Conservation (phyloP, 2,113 vertebrate species). For the Mohoua ochrocephala region DNA sequence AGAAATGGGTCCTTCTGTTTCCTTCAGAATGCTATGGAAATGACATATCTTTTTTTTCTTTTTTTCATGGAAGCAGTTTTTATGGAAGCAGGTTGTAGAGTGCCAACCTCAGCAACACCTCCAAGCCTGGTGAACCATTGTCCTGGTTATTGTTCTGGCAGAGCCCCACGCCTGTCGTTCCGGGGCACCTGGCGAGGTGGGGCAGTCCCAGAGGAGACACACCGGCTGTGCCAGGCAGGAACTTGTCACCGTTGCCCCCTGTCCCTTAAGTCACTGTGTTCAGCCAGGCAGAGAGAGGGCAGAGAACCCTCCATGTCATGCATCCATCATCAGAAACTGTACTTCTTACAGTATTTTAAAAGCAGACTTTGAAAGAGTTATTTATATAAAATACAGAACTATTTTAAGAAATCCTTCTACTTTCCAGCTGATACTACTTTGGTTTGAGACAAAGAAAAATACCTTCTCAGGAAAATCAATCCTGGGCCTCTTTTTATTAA, state of each 20-base stretch:
- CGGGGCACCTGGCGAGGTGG: not conserved
- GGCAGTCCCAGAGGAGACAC: not conserved
- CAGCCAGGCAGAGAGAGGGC: not conserved
- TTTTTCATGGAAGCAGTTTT: not conserved
- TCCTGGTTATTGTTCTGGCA: not conserved
- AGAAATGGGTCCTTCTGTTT: not conserved
- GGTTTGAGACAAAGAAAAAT: conserved; percentile 47
- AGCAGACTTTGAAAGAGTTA: not conserved
- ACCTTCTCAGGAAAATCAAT: conserved; percentile 27
- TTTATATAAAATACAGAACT: not conserved
- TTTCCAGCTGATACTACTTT: conserved; percentile 28
- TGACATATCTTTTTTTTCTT: rapidly evolving
- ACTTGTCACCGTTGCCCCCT: not conserved
- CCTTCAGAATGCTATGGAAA: not conserved
- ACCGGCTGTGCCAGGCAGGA: not conserved
- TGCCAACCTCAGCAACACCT: not conserved
- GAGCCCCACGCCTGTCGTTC: not conserved
- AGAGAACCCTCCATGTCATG: not conserved
- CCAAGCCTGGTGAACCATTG: not conserved
- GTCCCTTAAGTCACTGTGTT: not conserved
- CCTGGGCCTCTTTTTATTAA: conserved; percentile 50
- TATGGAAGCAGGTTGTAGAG: not conserved
- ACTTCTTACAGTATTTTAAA: not conserved
- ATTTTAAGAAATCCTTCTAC: conserved; percentile 10
- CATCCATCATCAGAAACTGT: not conserved